Conservation (phyloP, 2,797 vertebrate species). For the Margarornis squamiger region DNA sequence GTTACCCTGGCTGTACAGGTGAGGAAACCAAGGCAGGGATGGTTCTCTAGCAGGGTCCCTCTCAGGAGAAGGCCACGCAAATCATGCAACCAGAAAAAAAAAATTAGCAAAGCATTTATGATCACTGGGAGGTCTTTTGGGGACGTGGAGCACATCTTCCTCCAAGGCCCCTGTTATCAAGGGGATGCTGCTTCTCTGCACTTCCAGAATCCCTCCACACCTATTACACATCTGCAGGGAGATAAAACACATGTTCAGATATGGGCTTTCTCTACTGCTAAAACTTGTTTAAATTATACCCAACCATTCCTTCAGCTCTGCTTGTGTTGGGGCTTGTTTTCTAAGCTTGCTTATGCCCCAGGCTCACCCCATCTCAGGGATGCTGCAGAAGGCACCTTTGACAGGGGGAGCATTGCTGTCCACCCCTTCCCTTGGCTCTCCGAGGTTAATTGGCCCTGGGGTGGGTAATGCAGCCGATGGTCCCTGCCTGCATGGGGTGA, state of each 20-base stretch:
- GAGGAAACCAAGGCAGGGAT: background rate
- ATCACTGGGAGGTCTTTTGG: background rate
- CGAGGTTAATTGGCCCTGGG: rapidly evolving
- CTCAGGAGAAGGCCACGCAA: background rate
- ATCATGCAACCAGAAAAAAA: background rate
- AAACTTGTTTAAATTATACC: background rate
- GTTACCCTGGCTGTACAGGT: background rate
- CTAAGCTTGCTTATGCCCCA: rapidly evolving
- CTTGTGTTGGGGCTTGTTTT: background rate
- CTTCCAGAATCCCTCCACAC: background rate
- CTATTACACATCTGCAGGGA: background rate
- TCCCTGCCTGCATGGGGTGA: background rate
- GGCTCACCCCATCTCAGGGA: background rate
- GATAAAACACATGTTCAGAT: background rate
- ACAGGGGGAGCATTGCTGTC: background rate
- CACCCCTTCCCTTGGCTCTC: background rate
- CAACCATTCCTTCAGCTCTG: background rate
- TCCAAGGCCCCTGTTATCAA: background rate
- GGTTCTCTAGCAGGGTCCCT: background rate
- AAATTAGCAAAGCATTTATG: background rate
- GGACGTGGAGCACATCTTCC: rapidly evolving
- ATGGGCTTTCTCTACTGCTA: background rate
- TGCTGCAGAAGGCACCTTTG: background rate
- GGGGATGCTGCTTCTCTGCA: background rate
- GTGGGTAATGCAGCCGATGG: background rate